Evolutionary conservation across 2,797 vertebrate species (phyloP).

Genomic region (Champsocephalus gunnari): DNA sequence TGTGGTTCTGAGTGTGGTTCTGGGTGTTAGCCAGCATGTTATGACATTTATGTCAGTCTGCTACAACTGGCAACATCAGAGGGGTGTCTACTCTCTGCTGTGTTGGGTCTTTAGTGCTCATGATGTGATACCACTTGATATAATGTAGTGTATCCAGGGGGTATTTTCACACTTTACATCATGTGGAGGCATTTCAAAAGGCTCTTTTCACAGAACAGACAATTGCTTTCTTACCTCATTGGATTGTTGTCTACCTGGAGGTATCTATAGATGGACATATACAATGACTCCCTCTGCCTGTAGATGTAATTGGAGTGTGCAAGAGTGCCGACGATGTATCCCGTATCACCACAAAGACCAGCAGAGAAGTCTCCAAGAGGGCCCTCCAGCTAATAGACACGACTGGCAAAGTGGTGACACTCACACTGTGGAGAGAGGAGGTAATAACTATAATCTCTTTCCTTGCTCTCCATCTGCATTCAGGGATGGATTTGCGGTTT

Average conservation of each 20-base stretch:
- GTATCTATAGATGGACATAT: constrained; percentile 9
- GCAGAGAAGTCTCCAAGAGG: constrained; percentile 91
- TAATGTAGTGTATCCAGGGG: constrained; percentile 26
- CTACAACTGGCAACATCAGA: constrained; percentile 45
- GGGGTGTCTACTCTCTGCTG: constrained; percentile 33
- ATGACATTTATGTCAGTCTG: constrained; percentile 55
- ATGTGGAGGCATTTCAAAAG: constrained; percentile 29
- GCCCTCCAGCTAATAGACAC: constrained; percentile 89
- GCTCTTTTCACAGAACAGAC: background rate
- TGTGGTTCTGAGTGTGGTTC: constrained; percentile 53
- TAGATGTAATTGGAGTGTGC: constrained; percentile 94
- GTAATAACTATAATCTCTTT: constrained; percentile 77
- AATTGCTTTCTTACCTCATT: background rate
- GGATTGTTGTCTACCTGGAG: constrained; percentile 11
- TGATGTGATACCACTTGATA: constrained; percentile 38
- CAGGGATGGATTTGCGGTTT: constrained; percentile 45
- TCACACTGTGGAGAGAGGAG: constrained; percentile 92
- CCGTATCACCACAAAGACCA: constrained; percentile 88
- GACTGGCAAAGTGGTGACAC: constrained; percentile 88
- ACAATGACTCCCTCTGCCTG: constrained; percentile 45
- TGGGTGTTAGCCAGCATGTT: constrained; percentile 48
- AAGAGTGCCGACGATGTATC: constrained; percentile 88
- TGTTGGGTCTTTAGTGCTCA: constrained; percentile 40
- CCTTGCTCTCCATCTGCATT: constrained; percentile 8
- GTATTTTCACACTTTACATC: constrained; percentile 29